A percentile compares a stretch with the other conserved stretches of the same genome.
Conservation (phyloP, 2,113 vertebrate genomes). For the Phalacrocorax brasilianus region DNA sequence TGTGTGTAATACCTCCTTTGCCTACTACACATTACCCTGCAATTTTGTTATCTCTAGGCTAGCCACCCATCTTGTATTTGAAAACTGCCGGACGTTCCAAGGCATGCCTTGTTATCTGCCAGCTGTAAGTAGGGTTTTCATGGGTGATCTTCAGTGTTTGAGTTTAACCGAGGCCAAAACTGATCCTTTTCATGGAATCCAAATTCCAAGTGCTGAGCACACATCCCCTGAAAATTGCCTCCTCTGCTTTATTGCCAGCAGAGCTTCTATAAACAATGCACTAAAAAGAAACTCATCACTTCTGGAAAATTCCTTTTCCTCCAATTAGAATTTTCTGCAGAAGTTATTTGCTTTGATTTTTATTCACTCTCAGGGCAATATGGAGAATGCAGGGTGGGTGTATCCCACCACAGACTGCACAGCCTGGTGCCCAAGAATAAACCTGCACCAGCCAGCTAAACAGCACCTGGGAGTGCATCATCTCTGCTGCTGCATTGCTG, state of each 20-base stretch:
- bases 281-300: neutral
- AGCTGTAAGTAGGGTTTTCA: neutral
- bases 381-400: rapidly evolving
- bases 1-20: neutral
- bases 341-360: neutral
- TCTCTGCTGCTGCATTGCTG: neutral
- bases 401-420: too few species aligned
- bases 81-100: neutral
- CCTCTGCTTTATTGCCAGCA: neutral
- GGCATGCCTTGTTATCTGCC: neutral
- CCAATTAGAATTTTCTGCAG: neutral
- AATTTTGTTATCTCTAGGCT: neutral
- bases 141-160: neutral
- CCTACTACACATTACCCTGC: rapidly evolving
- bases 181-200: neutral
- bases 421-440: neutral
- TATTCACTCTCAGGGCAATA: neutral
- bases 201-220: neutral
- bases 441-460: neutral
- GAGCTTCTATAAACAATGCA: neutral
- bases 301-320: neutral
- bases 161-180: neutral
- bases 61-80: neutral
- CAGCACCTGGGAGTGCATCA: neutral
- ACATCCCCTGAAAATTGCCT: neutral